phyloP scores from a whole-genome alignment of 2,113 vertebrate genomes.

The Talpa occidentalis region DNA sequence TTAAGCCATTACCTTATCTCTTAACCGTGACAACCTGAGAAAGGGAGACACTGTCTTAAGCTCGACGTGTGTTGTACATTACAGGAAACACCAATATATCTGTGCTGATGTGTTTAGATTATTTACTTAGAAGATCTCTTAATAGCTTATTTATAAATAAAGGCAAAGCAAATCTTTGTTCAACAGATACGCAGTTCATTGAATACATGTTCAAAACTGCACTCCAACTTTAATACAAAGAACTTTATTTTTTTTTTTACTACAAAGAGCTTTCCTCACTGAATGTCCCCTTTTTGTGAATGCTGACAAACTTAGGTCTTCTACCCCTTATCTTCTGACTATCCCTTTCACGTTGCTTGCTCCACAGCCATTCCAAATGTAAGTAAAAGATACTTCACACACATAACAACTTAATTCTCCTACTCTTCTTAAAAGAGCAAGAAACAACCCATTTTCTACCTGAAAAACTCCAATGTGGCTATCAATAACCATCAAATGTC shows the following conservation, averaged over 20 bases:
- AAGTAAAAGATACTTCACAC: conserved; percentile 52
- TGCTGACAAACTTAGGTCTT: not conserved
- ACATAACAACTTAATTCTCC: conserved; percentile 43
- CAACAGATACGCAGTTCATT: not conserved
- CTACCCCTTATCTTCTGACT: not conserved
- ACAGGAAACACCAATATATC: not conserved
- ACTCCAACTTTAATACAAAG: conserved; percentile 40
- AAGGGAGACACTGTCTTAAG: not conserved
- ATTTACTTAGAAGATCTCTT: not conserved
- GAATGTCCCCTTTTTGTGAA: conserved; percentile 5
- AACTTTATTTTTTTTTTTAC: not conserved
- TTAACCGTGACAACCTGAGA: not conserved
- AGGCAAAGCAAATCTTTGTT: conserved; percentile 31
- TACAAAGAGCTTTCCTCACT: conserved; percentile 29
- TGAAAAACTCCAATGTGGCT: conserved; percentile 61
- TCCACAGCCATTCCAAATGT: conserved; percentile 20
- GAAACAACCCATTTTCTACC: conserved; percentile 66
- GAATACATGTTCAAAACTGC: not conserved
- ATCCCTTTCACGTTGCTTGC: not conserved
- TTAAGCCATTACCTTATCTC: conserved; percentile 8
- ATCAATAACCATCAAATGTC: conserved; percentile 80
- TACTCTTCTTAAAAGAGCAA: conserved; percentile 49
- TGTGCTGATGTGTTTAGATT: conserved; percentile 20
- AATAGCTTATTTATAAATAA: not conserved
- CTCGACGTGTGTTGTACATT: not conserved